Percentiles rank a stretch among this genome's conserved stretches.
Evolutionary conservation across 2,888 invertebrate genomes (phyloP).

Genomic region (Synergus umbraculus): DNA sequence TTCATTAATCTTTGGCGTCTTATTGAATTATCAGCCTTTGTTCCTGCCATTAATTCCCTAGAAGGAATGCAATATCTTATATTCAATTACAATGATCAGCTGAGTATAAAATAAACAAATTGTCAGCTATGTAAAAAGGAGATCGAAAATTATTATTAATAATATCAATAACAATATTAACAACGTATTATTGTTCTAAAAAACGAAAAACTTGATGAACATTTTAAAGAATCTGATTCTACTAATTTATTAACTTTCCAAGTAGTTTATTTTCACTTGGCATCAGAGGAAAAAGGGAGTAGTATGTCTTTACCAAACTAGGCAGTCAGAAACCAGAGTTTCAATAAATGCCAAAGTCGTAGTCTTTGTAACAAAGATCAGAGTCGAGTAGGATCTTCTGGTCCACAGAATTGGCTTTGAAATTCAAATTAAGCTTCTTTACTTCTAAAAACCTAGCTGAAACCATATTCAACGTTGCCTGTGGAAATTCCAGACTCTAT

Average conservation of each 20-base stretch:
- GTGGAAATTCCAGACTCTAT: not conserved
- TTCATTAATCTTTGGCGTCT: constrained; percentile 28
- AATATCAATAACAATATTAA: too few species aligned
- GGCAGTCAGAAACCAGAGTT: constrained; percentile 24
- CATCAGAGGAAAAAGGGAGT: not conserved
- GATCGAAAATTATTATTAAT: not conserved
- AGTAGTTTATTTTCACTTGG: not conserved
- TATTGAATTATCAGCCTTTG: constrained; percentile 40
- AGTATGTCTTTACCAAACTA: constrained; percentile 8
- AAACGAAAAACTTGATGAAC: too few species aligned
- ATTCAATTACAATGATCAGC: not conserved
- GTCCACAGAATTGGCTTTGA: constrained; percentile 42
- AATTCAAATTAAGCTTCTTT: constrained; percentile 54
- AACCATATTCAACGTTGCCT: constrained; percentile 13
- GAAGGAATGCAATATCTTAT: not conserved
- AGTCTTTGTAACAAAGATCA: not conserved
- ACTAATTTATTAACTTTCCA: not conserved
- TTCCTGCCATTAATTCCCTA: not conserved
- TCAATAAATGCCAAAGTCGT: not conserved
- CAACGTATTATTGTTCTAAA: too few species aligned
- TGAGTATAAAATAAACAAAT: not conserved
- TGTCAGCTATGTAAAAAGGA: not conserved
- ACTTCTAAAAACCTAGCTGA: constrained; percentile 42
- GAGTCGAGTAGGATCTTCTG: constrained; percentile 12
- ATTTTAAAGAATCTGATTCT: not conserved